Percentiles rank a stretch among this genome's conserved stretches.
phyloP scores from a whole-genome alignment of 2,797 vertebrate genomes.

The Platalea minor region DNA sequence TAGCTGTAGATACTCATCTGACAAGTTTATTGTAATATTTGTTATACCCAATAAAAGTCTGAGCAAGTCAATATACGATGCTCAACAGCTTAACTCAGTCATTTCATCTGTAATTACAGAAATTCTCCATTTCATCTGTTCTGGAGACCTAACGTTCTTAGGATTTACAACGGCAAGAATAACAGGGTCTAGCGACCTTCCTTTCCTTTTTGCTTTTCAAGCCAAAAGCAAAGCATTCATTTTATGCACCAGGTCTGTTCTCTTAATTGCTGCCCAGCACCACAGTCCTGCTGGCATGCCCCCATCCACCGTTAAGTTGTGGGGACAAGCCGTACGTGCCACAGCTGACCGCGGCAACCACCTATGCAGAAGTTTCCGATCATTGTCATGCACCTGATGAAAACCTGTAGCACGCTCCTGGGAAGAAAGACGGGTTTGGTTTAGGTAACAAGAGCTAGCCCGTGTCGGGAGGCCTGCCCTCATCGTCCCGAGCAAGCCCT shows the following conservation, averaged over 20 bases:
- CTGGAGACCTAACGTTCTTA: neutral
- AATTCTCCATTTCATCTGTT: neutral
- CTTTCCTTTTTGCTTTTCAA: neutral
- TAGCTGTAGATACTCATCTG: neutral
- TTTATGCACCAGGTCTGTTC: neutral
- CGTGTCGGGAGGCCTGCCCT: fast-evolving
- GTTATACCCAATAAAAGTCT: neutral
- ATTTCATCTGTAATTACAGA: neutral
- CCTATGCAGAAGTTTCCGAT: fast-evolving
- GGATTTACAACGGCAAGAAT: neutral
- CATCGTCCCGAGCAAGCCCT: fast-evolving
- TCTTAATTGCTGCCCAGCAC: neutral
- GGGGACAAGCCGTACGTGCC: fast-evolving
- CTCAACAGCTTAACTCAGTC: neutral
- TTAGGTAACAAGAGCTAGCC: fast-evolving
- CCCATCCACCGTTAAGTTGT: fast-evolving
- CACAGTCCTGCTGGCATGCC: fast-evolving
- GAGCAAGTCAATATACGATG: neutral
- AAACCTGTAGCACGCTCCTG: fast-evolving
- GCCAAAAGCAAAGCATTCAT: neutral
- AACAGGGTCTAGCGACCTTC: neutral
- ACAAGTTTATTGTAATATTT: neutral
- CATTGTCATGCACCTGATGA: fast-evolving
- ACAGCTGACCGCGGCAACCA: fast-evolving
- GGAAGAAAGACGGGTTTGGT: fast-evolving